These are phyloP conservation scores for Micropterix aruncella DNA, from an alignment of 2,888 invertebrate genomes.

Conservation along the genomic window DNA sequence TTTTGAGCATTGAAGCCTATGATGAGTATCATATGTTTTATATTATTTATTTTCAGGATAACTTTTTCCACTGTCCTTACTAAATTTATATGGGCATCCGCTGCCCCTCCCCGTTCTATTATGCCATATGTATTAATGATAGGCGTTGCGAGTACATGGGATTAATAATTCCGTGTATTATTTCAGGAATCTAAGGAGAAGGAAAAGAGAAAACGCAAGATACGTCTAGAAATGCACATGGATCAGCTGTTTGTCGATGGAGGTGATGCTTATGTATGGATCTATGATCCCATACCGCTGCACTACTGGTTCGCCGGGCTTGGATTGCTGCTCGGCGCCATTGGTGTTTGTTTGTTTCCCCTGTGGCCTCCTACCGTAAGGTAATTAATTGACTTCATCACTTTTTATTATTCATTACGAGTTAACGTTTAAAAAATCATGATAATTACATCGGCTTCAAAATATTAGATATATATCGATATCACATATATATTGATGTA, in stretches of 20 bases:
- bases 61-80: no score
- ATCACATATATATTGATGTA: no score
- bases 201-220: slow-evolving; percentile 71
- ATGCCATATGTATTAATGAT: no score
- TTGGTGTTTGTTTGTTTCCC: slow-evolving; percentile 96
- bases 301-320: slow-evolving; percentile 92
- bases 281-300: slow-evolving; percentile 91
- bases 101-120: no score
- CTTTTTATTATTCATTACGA: background rate
- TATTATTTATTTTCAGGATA: no score
- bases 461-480: no score
- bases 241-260: slow-evolving; percentile 91
- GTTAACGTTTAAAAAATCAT: background rate
- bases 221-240: slow-evolving; percentile 94
- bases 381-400: slow-evolving; percentile 21
- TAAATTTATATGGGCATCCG: no score
- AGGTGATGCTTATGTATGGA: slow-evolving; percentile 94
- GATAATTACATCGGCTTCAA: no score
- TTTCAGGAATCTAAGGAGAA: slow-evolving; percentile 39
- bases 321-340: slow-evolving; percentile 79
- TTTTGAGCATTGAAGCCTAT: no score
- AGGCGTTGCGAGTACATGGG: no score
- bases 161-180: no score
- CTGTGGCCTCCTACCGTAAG: slow-evolving; percentile 92
- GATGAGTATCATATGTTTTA: no score